phyloP scores from a whole-genome alignment of 2,113 vertebrate genomes.

The Pluvianellus socialis region DNA sequence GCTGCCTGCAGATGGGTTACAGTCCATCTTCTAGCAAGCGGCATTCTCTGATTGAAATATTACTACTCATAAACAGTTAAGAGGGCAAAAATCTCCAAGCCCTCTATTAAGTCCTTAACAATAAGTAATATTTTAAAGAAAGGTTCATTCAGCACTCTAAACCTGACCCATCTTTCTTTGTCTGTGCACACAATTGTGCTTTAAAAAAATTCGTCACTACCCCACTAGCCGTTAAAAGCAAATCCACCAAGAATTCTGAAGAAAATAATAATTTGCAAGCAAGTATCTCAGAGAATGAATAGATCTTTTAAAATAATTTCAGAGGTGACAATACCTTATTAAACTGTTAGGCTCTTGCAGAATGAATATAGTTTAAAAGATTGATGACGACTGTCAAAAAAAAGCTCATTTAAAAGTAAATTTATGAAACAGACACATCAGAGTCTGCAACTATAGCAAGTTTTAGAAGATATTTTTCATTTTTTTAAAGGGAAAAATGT shows the following conservation, averaged over 20 bases:
- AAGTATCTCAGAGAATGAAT: neutral
- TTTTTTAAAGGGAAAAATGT: neutral
- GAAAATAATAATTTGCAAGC: neutral
- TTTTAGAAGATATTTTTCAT: neutral
- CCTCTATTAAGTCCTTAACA: neutral
- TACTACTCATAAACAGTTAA: neutral
- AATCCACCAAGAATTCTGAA: neutral
- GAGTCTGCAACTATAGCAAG: neutral
- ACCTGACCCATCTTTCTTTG: neutral
- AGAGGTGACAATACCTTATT: neutral
- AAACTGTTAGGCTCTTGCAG: neutral
- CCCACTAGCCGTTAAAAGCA: neutral
- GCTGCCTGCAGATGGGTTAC: neutral
- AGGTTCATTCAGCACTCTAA: neutral
- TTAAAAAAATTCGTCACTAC: neutral
- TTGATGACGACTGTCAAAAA: neutral
- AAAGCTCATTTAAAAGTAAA: neutral
- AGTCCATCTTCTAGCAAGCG: neutral
- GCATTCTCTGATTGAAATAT: neutral
- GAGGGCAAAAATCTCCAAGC: neutral
- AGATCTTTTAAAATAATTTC: neutral
- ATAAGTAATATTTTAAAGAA: neutral
- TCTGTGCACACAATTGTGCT: neutral
- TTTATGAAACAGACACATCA: neutral
- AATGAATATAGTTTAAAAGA: neutral